phyloP scores from a whole-genome alignment of 2,888 invertebrate species.

The Gymnocheta viridis region DNA sequence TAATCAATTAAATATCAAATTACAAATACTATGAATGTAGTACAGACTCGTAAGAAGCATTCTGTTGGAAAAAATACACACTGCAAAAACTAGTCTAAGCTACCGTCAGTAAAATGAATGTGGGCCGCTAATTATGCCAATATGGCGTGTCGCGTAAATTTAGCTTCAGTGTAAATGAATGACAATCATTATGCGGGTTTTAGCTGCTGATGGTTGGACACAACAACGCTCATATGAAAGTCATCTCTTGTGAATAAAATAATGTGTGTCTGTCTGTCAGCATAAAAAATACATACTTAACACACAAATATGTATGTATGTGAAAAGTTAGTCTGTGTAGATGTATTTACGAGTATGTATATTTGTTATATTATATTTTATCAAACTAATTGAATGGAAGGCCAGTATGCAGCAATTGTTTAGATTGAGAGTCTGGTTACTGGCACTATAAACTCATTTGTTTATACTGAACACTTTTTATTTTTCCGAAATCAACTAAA shows the following conservation, averaged over 20 bases:
- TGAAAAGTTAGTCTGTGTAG: neutral
- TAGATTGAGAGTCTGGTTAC: neutral
- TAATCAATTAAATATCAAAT: neutral
- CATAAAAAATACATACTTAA: too few relatives aligned
- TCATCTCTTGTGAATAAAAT: neutral
- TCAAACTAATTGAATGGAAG: conserved; percentile 59
- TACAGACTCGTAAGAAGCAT: conserved; percentile 29
- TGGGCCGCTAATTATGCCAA: conserved; percentile 75
- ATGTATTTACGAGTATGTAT: neutral
- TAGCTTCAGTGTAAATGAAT: conserved; percentile 72
- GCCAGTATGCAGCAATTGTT: neutral
- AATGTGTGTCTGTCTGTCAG: conserved; percentile 1
- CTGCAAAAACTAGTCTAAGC: conserved; percentile 9
- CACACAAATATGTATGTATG: neutral
- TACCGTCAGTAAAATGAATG: conserved; percentile 67
- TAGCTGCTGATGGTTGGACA: conserved; percentile 72
- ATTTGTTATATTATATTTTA: conserved; percentile 53
- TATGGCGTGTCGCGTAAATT: conserved; percentile 69
- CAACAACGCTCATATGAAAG: neutral
- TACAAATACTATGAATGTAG: neutral
- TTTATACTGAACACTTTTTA: conserved; percentile 16
- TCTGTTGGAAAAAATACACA: neutral
- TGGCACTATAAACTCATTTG: conserved; percentile 24
- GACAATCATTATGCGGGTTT: conserved; percentile 77
- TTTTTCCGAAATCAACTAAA: conserved; percentile 37